Base-by-base conservation (phyloP, 2,888 invertebrate genomes). In the Euzetes globulus region DNA sequence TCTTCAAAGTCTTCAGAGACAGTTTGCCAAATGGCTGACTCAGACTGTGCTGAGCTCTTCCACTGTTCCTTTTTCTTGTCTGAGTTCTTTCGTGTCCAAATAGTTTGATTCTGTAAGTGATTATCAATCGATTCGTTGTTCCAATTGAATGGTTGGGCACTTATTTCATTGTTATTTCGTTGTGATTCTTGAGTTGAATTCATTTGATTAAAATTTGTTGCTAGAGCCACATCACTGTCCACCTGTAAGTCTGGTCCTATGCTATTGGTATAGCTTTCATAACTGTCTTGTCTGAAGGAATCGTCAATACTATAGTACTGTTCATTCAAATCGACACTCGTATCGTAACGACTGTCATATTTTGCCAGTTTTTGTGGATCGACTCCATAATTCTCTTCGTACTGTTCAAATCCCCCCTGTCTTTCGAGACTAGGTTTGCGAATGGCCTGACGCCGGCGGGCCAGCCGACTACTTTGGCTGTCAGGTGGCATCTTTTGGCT, bases 391-490 rank as follows among this genome's bases (percentile, higher is more conserved):
- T 74, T 45, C 50, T 75, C 76, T 47, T 76, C 75, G 47, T 29
- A 27, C 4, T 77, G 72, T 47, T 79, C 79, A 58, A 79, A 78
- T 15, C 78, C 77, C 19, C 77, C 76, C 72, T 79, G 79, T n/a
- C 79, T 52, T 60, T 79, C 79, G 1, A 79, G 71, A 72, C 78
- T 78, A 17, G 77, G 77, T 25, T 76, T 74, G 5, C 79, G 74
- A 1, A 77, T 75, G 2, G 77, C 72, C 19, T 41, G 52, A 65
- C 72, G 73, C 77, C 77, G 71, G 90, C 89, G 82, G 33, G 63
- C 27, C 77, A 77, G 25, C 73, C 77, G 68, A 41, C 50, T 15
- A 29, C 63, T 63, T 25, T 41, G 41, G 45, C 22, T 58, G 27
- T 74, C 58, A 11, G 71, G 74, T 47, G 45, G 45, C 58, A 63